Evolutionary conservation across 2,888 invertebrate species (phyloP), one percentile per base, ranked within the genome.

Genomic region (Sepioteuthis lessoniana): DNA sequence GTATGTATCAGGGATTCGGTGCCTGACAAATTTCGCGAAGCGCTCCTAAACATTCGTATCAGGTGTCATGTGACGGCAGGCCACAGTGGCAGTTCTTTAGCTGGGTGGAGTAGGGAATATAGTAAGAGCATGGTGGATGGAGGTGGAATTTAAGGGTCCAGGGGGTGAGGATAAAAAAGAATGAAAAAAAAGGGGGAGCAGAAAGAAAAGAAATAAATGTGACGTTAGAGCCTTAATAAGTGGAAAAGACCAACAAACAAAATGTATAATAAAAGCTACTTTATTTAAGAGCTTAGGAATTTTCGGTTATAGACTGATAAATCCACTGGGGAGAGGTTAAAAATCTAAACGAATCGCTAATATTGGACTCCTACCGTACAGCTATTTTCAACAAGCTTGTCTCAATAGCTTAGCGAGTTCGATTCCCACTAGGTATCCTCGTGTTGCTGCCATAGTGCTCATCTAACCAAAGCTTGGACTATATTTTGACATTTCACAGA

Each of bases 11-110:
- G 76, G n/a, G 16, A 35, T n/a, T 76, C n/a, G n/a, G 76, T n/a
- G 76, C 76, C 76, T 76, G 76, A 76, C 76, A 76, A 76, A 76
- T 76, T n/a, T 76, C n/a, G 76, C n/a, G 76, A 76, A 76, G n/a
- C 76, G n/a, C n/a, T 76, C 76, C n/a, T 76, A 76, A 76, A 76
- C 76, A 76, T 76, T 76, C 76, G 76, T 76, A 76, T 76, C n/a
- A 76, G 76, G 76, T 76, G 76, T 76, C 76, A 76, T 76, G 76
- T 76, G 76, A 76, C 76, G 76, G 76, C 76, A 76, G 76, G 76
- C 76, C 76, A 35, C 76, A 76, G 35, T 76, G 76, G 76, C 76
- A 76, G 76, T 25, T 76, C 76, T 13, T 76, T n/a, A n/a, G 76
- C 16, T 35, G n/a, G 76, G n/a, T 76, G 55, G 55, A 55, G 55